Conservation (phyloP, 2,113 vertebrate species). For the Channa argus region DNA sequence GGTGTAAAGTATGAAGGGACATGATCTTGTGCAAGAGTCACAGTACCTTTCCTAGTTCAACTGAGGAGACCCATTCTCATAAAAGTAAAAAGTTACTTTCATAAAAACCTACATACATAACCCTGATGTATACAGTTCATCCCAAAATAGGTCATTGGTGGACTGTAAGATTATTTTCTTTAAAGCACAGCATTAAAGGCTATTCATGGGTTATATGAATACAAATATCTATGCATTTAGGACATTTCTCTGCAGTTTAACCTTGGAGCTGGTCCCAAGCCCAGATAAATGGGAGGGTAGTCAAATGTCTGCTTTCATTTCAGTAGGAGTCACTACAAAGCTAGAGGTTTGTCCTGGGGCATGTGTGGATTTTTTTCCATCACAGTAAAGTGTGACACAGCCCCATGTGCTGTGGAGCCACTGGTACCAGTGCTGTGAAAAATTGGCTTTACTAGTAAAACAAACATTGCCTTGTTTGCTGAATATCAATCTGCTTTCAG, state of each 20-base stretch:
- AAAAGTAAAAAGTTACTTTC: too few species aligned
- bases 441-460: constrained; percentile 59
- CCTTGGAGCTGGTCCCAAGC: too few species aligned
- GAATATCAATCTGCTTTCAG: constrained; percentile 62
- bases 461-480: constrained; percentile 68
- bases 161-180: too few species aligned
- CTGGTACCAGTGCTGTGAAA: constrained; percentile 56
- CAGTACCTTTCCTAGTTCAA: not conserved
- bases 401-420: constrained; percentile 53
- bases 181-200: too few species aligned
- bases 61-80: too few species aligned
- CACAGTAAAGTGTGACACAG: constrained; percentile 39
- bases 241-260: too few species aligned
- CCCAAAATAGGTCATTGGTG: too few species aligned
- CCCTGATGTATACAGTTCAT: too few species aligned
- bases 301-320: not conserved
- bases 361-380: constrained; percentile 1
- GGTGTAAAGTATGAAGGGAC: constrained; percentile 18
- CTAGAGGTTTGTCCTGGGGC: constrained; percentile 26
- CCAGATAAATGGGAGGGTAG: too few species aligned
- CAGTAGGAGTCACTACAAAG: constrained; percentile 36
- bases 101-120: too few species aligned
- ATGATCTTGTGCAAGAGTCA: not conserved
- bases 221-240: too few species aligned
- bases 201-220: too few species aligned